Evolutionary conservation across 1,140 invertebrate species (phyloP), one percentile per base, ranked within the genome.

Genomic region (Drosophila malerkotliana): DNA sequence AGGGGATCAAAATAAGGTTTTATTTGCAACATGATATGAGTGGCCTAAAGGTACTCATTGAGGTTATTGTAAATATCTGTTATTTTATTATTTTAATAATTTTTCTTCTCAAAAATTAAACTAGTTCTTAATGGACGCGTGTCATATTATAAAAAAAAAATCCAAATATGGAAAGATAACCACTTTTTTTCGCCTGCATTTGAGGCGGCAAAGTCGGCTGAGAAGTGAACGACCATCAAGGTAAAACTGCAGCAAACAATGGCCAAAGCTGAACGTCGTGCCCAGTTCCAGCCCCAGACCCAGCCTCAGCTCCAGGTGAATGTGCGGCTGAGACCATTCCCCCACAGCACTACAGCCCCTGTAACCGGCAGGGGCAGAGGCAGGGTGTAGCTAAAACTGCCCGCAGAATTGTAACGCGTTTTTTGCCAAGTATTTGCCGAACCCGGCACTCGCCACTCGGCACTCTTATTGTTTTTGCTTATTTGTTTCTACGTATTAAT

Each of bases 401-500:
- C 82, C 82, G 82, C 82, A 85, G 82, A 85, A 85, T 85, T 85
- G 82, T 87, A 85, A 85, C 82, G 82, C 82, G 81, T 87, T 87
- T 71, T 73, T 58, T 24, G 28, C 34, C 48, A 57, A 72, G 58
- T 56, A 55, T 68, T 59, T 52, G 74, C 63, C 58, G 59, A 49
- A 72, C 44, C 28, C 62, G 30, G 39, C 53, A 47, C 58, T 48
- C 54, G 66, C 47, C 67, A 72, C 77, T 58, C 68, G 59, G 56
- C 53, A 77, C 84, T 82, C 59, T 87, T 87, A 87, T 87, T 87
- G 82, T 87, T 87, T 87, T 87, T 87, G 82, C 82, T 87, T 87
- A 87, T 87, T 87, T 88, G 82, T 87, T 87, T 87, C 82, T 87
- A 87, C 82, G 82, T 88, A 87, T 87, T 87, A 87, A 87, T 87